These are phyloP conservation scores for Podarcis siculus DNA, from an alignment of 2,797 vertebrate species.

Conservation along the genomic window DNA sequence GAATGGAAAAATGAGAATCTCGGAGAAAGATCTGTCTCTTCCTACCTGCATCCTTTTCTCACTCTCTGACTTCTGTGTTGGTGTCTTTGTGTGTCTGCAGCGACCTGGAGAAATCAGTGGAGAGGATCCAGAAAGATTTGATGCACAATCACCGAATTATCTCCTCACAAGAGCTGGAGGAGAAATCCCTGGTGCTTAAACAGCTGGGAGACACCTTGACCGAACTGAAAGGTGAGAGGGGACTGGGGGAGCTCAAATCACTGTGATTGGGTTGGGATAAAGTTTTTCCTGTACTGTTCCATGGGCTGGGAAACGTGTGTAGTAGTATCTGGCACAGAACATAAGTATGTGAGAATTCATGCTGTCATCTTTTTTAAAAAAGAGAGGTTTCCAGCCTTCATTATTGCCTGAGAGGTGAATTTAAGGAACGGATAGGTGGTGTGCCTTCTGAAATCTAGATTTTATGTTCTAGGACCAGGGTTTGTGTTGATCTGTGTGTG, in stretches of 20 bases:
- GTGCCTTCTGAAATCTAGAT: background rate
- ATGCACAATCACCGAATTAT: conserved; percentile 91
- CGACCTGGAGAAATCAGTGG: conserved; percentile 95
- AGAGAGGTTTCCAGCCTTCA: background rate
- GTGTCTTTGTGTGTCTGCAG: conserved; percentile 75
- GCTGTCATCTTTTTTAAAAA: background rate
- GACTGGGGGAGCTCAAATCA: background rate
- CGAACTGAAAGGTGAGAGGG: conserved; percentile 91
- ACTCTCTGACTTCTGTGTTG: conserved; percentile 5
- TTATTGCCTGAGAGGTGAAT: background rate
- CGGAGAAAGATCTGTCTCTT: no score
- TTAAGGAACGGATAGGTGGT: background rate
- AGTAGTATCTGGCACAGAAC: background rate
- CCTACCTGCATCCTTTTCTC: background rate
- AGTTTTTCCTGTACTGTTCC: background rate
- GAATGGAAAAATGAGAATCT: no score
- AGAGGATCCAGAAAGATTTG: conserved; percentile 94
- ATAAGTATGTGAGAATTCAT: background rate
- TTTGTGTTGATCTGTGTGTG: background rate
- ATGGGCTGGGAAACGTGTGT: background rate
- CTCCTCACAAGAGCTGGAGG: conserved; percentile 93
- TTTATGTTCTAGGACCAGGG: background rate
- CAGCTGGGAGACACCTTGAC: conserved; percentile 96
- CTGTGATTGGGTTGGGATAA: background rate
- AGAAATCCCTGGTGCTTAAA: conserved; percentile 90